Conservation (phyloP, 2,113 vertebrate genomes). For the Elachura formosa region DNA sequence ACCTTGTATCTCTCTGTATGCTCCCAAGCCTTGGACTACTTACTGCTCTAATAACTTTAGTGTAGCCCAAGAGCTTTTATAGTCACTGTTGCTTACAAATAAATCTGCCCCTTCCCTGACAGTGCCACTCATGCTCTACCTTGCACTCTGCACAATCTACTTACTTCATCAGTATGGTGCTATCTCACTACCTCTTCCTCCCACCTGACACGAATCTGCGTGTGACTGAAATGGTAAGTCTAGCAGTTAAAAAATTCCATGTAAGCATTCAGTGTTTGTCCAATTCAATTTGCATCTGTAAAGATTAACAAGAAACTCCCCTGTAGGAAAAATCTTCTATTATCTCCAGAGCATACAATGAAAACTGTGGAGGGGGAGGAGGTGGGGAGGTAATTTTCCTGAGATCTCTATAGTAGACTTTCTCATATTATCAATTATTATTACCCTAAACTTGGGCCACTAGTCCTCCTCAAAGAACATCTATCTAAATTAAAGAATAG, state of each 20-base stretch:
- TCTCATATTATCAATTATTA: neutral
- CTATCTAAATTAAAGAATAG: neutral
- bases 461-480: neutral
- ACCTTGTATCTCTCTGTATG: neutral
- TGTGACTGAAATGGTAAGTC: neutral
- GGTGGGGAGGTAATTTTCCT: neutral
- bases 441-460: neutral
- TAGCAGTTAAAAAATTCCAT: neutral
- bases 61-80: rapidly evolving
- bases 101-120: neutral
- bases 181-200: neutral
- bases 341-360: neutral
- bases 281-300: neutral
- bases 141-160: neutral
- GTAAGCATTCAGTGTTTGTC: neutral
- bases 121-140: neutral
- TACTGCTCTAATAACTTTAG: neutral
- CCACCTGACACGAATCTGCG: neutral
- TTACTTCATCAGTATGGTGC: neutral
- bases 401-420: neutral
- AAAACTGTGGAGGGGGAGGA: rapidly evolving
- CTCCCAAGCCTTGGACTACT: neutral
- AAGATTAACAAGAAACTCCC: neutral
- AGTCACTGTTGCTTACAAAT: neutral
- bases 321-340: neutral